A percentile compares a stretch with the other conserved stretches of the same genome.
phyloP scores from a whole-genome alignment of 2,797 vertebrate species.

The Fistularia commersonii region DNA sequence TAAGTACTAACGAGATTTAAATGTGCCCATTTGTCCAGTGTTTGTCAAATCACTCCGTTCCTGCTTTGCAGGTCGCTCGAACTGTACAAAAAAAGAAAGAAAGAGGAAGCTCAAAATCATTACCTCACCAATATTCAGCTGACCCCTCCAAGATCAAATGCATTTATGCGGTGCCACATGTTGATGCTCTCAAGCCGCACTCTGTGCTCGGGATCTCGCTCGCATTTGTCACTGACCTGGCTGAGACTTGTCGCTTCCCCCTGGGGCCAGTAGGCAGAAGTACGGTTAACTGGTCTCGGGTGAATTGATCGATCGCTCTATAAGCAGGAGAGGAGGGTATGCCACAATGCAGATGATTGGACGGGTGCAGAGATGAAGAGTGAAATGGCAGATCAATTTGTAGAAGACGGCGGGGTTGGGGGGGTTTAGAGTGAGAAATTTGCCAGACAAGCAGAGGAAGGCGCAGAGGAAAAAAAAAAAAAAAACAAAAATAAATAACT shows the following conservation, averaged over 20 bases:
- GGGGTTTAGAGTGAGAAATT: not conserved
- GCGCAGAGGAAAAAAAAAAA: slow-evolving; percentile 20
- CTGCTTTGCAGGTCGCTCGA: no score
- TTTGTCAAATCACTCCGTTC: no score
- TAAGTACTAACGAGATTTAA: slow-evolving; percentile 22
- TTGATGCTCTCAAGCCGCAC: not conserved
- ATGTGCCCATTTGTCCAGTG: not conserved
- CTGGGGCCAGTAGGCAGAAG: slow-evolving; percentile 66
- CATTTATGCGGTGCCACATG: not conserved
- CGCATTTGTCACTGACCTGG: slow-evolving; percentile 72
- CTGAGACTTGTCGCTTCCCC: slow-evolving; percentile 69
- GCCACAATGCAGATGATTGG: slow-evolving; percentile 40
- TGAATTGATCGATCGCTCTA: slow-evolving; percentile 68
- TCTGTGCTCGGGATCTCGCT: slow-evolving; percentile 8
- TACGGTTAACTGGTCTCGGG: slow-evolving; percentile 72
- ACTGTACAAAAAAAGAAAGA: no score
- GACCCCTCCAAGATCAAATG: no score
- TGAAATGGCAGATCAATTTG: slow-evolving; percentile 11
- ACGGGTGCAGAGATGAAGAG: slow-evolving; percentile 19
- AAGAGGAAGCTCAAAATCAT: no score
- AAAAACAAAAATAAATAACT: slow-evolving; percentile 35
- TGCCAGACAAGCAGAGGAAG: not conserved
- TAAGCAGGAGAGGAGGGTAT: slow-evolving; percentile 52
- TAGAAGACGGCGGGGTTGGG: slow-evolving; percentile 2
- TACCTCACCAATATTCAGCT: no score